A percentile compares a stretch with the other conserved stretches of the same genome.
These are phyloP conservation scores for Micrasema longulum DNA, from an alignment of 1,140 invertebrate genomes.

Conservation along the genomic window DNA sequence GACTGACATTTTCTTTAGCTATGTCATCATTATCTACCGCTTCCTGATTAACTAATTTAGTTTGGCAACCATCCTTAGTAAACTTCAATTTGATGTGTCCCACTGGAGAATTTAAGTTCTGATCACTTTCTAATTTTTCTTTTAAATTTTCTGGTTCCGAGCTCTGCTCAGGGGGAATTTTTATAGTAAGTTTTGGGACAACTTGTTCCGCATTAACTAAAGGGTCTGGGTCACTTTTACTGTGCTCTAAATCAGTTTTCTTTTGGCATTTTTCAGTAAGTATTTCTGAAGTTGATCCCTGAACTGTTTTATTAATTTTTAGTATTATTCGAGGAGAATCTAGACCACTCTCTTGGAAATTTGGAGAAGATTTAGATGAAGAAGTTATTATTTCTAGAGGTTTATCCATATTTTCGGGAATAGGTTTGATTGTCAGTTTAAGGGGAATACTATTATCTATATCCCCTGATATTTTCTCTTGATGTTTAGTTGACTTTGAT, in stretches of 20 bases:
- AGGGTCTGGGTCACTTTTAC: conserved; percentile 6
- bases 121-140: conserved; percentile 23
- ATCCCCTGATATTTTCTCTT: conserved; percentile 6
- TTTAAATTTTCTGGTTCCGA: conserved; percentile 27
- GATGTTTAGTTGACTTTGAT: conserved; percentile 15
- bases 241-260: conserved; percentile 52
- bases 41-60: conserved; percentile 40
- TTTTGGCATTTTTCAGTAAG: conserved; percentile 62
- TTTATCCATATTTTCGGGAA: conserved; percentile 61
- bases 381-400: conserved; percentile 64
- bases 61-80: conserved; percentile 42
- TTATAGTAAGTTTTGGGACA: conserved; percentile 51
- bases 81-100: conserved; percentile 50
- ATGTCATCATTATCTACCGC: conserved; percentile 25
- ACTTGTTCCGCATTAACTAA: conserved; percentile 22
- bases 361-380: conserved; percentile 57
- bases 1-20: conserved; percentile 36
- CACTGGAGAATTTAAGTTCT: conserved; percentile 40
- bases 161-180: conserved; percentile 43
- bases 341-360: conserved; percentile 62
- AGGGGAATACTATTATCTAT: conserved; percentile 25
- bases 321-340: conserved; percentile 68
- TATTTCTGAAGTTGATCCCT: conserved; percentile 66
- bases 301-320: conserved; percentile 68
- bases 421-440: conserved; percentile 54